Base-by-base conservation (phyloP, 1,140 invertebrate species). In the Sitodiplosis mosellana region DNA sequence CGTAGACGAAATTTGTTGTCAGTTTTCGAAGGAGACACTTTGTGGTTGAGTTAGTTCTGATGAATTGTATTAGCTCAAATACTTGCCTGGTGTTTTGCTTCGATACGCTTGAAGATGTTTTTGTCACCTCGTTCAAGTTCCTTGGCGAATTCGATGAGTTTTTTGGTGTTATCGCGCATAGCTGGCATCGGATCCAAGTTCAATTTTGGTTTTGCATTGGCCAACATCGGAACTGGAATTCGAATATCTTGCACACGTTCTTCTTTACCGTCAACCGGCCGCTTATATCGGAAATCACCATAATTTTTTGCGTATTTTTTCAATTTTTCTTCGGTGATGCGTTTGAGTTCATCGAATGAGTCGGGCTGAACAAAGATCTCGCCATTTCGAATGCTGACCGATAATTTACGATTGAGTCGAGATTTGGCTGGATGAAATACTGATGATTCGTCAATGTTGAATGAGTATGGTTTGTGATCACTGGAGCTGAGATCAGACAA, bases 401-500 rank as follows among this genome's bases (percentile, higher is more conserved):
- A 27, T 10, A 27, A 10, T 10, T 27, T 27, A 5, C 27, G 27
- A 27, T 10, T 27, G 27, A 27, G 27, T 5, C 27, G 27, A 27
- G 27, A 27, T 27, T 27, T 27, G 14, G 55, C 51, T 7, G 45
- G 53, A 48, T 61, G 54, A 33, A 61, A 61, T 12, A 61, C 49
- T 5, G 59, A 61, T 38, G 59, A 59, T 2, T 52, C 49, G 15
- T 54, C 48, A 41, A 61, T 61, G 38, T 61, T 61, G 5, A 61
- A 51, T 2, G 59, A 59, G 34, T 58, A 61, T 0, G 59, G 59
- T 27, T 27, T 27, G 27, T 27, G 27, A 27, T 27, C 27, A 10
- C 4, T 5, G 3, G 27, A 27, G 10, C 27, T 27, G 27, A 27
- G 27, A 27, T 27, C 27, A 27, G 27, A 27, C 27, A 27, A 10